A percentile compares a stretch with the other conserved stretches of the same genome.
These are phyloP conservation scores for Corythoichthys intestinalis DNA, from an alignment of 2,113 vertebrate species.

Conservation along the genomic window DNA sequence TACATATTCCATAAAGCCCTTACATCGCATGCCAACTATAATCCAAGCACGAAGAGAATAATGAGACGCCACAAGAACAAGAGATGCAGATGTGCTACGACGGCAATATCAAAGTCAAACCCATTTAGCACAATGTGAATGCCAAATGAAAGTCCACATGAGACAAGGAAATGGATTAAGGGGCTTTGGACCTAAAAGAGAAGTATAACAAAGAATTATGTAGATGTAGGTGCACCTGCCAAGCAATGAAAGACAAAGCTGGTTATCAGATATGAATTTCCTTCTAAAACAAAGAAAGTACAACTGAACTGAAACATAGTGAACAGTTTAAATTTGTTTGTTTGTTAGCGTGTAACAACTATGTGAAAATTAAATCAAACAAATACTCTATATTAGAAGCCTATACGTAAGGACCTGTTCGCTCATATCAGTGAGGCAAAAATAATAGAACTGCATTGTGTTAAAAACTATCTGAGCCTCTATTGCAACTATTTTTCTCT, in stretches of 20 bases:
- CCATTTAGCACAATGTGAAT: conserved; percentile 22
- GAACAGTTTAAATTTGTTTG: too few species aligned
- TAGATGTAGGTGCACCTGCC: conserved; percentile 54
- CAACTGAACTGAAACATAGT: conserved; percentile 40
- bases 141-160: conserved; percentile 25
- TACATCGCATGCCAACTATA: conserved; percentile 6
- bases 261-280: conserved; percentile 61
- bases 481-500: conserved; percentile 22
- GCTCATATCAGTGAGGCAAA: conserved; percentile 9
- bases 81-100: conserved; percentile 14
- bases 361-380: neutral
- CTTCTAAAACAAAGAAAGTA: conserved; percentile 44
- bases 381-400: neutral
- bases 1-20: neutral
- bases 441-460: conserved; percentile 2
- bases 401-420: neutral
- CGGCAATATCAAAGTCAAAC: conserved; percentile 19
- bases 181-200: conserved; percentile 38
- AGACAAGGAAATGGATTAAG: conserved; percentile 17
- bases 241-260: conserved; percentile 58
- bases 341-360: too few species aligned
- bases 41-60: conserved; percentile 7
- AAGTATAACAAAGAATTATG: conserved; percentile 43
- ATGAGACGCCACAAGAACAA: conserved; percentile 6
- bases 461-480: conserved; percentile 9